phyloP scores from a whole-genome alignment of 2,888 invertebrate species.

The Chrysolina americana region DNA sequence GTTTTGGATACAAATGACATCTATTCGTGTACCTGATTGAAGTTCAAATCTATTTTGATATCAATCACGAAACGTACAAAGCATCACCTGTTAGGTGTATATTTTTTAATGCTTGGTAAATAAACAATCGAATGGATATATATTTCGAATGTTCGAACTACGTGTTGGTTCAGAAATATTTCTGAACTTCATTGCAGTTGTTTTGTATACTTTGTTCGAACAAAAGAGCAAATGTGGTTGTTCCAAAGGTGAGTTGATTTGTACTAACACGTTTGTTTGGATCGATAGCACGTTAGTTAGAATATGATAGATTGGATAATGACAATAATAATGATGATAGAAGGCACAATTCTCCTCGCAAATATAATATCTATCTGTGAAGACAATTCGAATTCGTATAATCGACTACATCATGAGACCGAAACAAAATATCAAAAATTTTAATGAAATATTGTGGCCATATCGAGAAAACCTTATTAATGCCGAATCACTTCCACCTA shows the following conservation, averaged over 20 bases:
- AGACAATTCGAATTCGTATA: too few species aligned
- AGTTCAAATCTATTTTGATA: constrained; percentile 12
- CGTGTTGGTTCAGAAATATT: not conserved
- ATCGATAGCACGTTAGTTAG: too few species aligned
- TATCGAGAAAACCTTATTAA: too few species aligned
- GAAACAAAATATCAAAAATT: too few species aligned
- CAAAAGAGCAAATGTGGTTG: constrained; percentile 30
- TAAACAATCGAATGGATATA: not conserved
- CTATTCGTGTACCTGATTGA: not conserved
- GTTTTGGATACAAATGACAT: not conserved
- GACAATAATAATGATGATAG: too few species aligned
- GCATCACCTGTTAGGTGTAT: constrained; percentile 2
- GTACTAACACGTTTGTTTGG: not conserved
- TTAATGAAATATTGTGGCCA: too few species aligned
- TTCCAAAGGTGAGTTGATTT: constrained; percentile 33
- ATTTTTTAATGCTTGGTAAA: not conserved
- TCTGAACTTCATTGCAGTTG: not conserved
- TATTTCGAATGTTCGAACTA: not conserved
- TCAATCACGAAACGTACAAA: not conserved
- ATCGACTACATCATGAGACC: too few species aligned
- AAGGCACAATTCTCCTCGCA: too few species aligned
- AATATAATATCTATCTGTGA: too few species aligned
- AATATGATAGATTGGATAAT: too few species aligned
- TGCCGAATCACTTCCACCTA: too few species aligned
- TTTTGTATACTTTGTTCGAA: not conserved